Conservation (phyloP, 2,888 invertebrate genomes). For the Coenonympha glycerion region DNA sequence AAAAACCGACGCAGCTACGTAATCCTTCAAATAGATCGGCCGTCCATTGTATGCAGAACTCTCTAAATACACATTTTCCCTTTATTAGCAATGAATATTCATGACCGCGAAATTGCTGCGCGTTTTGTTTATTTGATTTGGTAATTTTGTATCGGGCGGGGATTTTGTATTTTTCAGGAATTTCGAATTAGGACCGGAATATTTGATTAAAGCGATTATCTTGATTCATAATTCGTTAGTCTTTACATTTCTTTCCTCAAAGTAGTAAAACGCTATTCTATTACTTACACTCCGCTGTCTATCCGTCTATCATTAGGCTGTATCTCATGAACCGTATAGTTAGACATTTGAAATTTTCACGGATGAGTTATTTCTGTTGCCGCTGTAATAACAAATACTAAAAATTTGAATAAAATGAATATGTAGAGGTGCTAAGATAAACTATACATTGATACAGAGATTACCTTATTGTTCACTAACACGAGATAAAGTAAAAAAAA, state of each 20-base stretch:
- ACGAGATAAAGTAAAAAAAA: too few species aligned
- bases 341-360: too few species aligned
- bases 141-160: background rate
- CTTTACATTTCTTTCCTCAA: background rate
- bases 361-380: too few species aligned
- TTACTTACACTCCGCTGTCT: too few species aligned
- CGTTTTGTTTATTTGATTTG: constrained; percentile 7
- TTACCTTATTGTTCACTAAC: too few species aligned
- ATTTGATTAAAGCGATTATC: constrained; percentile 4
- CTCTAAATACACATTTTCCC: constrained; percentile 3
- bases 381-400: too few species aligned
- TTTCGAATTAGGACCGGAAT: background rate
- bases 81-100: constrained; percentile 8
- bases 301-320: too few species aligned
- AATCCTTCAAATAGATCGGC: background rate
- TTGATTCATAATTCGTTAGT: background rate
- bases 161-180: background rate
- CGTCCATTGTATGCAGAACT: background rate
- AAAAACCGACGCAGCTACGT: background rate
- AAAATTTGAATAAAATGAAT: too few species aligned
- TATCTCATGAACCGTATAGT: too few species aligned
- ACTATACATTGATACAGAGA: too few species aligned
- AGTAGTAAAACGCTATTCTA: too few species aligned
- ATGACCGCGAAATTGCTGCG: background rate
- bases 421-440: too few species aligned